These are phyloP conservation scores for Medauroidea extradentata DNA, from an alignment of 1,140 invertebrate species.

Conservation along the genomic window DNA sequence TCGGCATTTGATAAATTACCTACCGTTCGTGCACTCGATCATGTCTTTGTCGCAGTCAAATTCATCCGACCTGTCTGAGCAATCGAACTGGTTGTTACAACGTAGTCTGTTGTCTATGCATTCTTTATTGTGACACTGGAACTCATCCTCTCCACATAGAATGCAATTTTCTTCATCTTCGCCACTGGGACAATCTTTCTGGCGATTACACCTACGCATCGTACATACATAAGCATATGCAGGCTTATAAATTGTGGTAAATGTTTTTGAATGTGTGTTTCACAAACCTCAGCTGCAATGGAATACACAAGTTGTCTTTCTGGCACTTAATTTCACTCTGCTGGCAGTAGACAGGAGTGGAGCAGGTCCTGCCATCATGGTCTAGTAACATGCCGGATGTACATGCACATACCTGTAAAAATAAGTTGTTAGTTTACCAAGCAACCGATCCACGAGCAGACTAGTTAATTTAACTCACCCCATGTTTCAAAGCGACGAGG, in stretches of 20 bases:
- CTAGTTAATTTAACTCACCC: background rate
- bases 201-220: slow-evolving; percentile 54
- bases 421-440: no score
- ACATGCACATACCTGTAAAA: slow-evolving; percentile 53
- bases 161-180: slow-evolving; percentile 54
- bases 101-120: slow-evolving; percentile 43
- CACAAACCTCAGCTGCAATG: slow-evolving; percentile 22
- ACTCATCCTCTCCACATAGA: slow-evolving; percentile 48
- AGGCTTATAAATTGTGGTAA: no score
- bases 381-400: slow-evolving; percentile 51
- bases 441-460: no score
- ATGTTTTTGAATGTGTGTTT: background rate
- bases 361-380: slow-evolving; percentile 41
- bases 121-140: slow-evolving; percentile 53
- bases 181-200: slow-evolving; percentile 53
- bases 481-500: slow-evolving; percentile 41
- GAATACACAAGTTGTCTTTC: slow-evolving; percentile 30
- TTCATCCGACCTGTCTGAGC: slow-evolving; percentile 12
- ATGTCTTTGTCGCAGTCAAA: background rate
- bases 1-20: background rate
- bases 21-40: background rate
- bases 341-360: slow-evolving; percentile 18
- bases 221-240: no score
- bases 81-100: slow-evolving; percentile 9
- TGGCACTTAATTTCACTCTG: slow-evolving; percentile 27